phyloP scores from a whole-genome alignment of 2,113 vertebrate species.

The Rhegmatorhina hoffmannsi region DNA sequence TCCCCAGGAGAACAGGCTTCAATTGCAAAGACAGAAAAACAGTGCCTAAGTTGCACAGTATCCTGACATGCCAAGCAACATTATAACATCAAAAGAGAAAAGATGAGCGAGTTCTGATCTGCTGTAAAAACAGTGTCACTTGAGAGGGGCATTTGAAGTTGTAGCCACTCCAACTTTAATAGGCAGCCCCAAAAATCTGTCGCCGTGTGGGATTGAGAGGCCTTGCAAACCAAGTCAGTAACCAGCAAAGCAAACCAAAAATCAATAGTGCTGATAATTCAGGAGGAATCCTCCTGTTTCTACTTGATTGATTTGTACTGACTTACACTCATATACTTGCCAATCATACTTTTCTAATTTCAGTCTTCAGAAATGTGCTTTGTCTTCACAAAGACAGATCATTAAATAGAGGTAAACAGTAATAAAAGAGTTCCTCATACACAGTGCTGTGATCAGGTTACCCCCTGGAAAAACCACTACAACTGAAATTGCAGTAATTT shows the following conservation, averaged over 20 bases:
- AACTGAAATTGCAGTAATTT: slow-evolving; percentile 38
- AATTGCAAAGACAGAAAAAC: not conserved
- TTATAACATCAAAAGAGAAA: not conserved
- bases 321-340: not conserved
- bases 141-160: not conserved
- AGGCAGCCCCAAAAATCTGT: not conserved
- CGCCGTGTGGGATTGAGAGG: not conserved
- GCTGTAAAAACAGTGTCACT: slow-evolving; percentile 1
- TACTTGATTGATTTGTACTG: not conserved
- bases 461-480: not conserved
- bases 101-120: slow-evolving; percentile 12
- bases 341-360: slow-evolving; percentile 20
- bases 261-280: not conserved
- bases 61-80: slow-evolving; percentile 26
- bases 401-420: slow-evolving; percentile 40
- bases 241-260: not conserved
- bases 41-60: not conserved
- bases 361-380: not conserved
- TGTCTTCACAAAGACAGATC: not conserved
- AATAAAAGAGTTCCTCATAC: slow-evolving; percentile 11
- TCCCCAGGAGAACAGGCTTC: not conserved
- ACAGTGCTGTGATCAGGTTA: slow-evolving; percentile 5
- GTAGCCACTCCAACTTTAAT: not conserved
- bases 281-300: not conserved
- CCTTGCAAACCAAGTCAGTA: not conserved